A percentile compares a stretch with the other conserved stretches of the same genome.
Conservation (phyloP, 2,888 invertebrate genomes). For the Atherix ibis region DNA sequence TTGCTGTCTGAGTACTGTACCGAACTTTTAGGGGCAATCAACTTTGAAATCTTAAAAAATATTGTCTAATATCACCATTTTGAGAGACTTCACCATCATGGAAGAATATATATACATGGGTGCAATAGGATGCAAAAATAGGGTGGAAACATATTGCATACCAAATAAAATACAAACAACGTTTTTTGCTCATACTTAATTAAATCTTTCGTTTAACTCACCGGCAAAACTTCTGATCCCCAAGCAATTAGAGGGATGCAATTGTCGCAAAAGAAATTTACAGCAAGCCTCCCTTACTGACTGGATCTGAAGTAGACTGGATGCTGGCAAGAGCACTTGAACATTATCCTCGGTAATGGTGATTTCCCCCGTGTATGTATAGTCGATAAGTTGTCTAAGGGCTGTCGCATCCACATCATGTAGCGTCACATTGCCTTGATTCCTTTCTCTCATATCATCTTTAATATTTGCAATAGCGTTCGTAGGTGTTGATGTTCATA, state of each 20-base stretch:
- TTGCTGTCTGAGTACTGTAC: too few relatives aligned
- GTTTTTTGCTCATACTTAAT: too few relatives aligned
- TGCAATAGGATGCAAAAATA: too few relatives aligned
- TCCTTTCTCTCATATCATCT: conserved; percentile 34
- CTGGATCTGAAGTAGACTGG: conserved; percentile 53
- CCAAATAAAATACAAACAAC: too few relatives aligned
- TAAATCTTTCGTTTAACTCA: conserved; percentile 15
- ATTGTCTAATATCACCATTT: too few relatives aligned
- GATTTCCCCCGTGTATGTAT: conserved; percentile 59
- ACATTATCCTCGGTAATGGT: conserved; percentile 51
- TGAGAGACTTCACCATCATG: too few relatives aligned
- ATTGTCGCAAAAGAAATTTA: conserved; percentile 53
- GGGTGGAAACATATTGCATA: too few relatives aligned
- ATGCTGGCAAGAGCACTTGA: conserved; percentile 54
- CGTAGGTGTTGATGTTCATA: not conserved
- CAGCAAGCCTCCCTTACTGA: conserved; percentile 57
- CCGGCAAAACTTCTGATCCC: conserved; percentile 54
- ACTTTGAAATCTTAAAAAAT: too few relatives aligned
- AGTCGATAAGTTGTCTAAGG: conserved; percentile 51
- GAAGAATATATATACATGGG: too few relatives aligned
- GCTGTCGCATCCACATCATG: conserved; percentile 42
- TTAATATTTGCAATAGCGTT: not conserved
- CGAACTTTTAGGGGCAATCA: too few relatives aligned
- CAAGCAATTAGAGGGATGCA: conserved; percentile 60
- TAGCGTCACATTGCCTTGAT: conserved; percentile 27